Base-by-base conservation (phyloP, 2,888 invertebrate species). In the Epinotia bilunana region DNA sequence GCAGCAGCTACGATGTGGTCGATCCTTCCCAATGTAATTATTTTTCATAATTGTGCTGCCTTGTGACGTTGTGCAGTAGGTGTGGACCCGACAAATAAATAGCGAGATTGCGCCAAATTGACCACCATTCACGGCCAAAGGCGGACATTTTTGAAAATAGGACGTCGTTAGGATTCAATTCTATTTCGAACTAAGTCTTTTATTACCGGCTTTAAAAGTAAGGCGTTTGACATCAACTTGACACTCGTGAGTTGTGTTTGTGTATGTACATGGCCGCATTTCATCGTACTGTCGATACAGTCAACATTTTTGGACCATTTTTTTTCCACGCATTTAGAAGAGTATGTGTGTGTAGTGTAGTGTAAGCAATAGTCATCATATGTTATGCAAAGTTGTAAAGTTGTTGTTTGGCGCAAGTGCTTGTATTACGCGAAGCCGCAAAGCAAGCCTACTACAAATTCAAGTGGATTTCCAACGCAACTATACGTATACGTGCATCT, bases 101-200 rank as follows among this genome's bases (percentile, higher is more conserved):
- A 74, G 70, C 58, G 53, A 39, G 63, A 75, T 65, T 71, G 64
- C 71, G 60, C 18, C 61, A 71, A 75, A 75, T 74, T 71, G 74
- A 43, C 71, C 65, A 55, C 74, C 49, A 71, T 75, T 71, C 74
- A 74, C 6, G n/a, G 58, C 18, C 65, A 20, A 46, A 63, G 64
- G 57, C 63, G 74, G 70, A 74, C 74, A 69, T 64, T 63, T 62
- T 70, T 58, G 64, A 74, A 74, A 70, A 74, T 74, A 64, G 74
- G 58, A 23, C 49, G 70, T 74, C 74, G 70, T 74, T 70, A 74
- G 58, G 33, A 60, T 64, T 64, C 39, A 74, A 53, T 74, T 58
- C 58, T 58, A 28, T 18, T 46, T 23, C 68, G 18, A 49, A 57
- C 33, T 63, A 16, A 43, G 46, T 33, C 16, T 58, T 43, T 39